A percentile compares a stretch with the other conserved stretches of the same genome.
Evolutionary conservation across 2,113 vertebrate species (phyloP).

Genomic region (Myrmecobius fasciatus): DNA sequence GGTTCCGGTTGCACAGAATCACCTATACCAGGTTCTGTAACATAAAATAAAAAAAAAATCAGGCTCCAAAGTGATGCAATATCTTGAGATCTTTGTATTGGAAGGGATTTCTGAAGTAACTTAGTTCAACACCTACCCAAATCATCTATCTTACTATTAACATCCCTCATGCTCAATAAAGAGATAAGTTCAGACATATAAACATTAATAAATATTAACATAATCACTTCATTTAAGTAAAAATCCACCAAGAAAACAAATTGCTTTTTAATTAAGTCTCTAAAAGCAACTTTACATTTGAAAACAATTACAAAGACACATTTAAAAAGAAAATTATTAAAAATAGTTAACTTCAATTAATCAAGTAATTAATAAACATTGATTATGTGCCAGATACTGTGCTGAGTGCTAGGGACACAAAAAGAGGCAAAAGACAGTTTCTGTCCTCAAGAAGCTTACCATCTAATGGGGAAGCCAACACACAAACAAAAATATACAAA

Average conservation of each 20-base stretch:
- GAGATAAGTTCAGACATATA: neutral
- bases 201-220: neutral
- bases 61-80: constrained; percentile 31
- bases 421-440: too few relatives aligned
- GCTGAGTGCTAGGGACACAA: too few relatives aligned
- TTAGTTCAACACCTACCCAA: neutral
- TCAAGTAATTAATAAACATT: too few relatives aligned
- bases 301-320: too few relatives aligned
- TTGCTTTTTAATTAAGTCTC: neutral
- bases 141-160: neutral
- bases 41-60: constrained; percentile 66
- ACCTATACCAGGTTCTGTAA: constrained; percentile 75
- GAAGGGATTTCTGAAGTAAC: neutral
- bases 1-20: constrained; percentile 65
- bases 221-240: neutral
- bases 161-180: neutral
- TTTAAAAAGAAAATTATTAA: too few relatives aligned
- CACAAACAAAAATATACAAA: neutral
- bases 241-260: neutral
- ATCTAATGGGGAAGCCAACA: neutral
- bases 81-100: neutral
- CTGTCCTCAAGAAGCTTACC: too few relatives aligned
- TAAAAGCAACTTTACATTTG: too few relatives aligned
- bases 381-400: too few relatives aligned
- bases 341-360: too few relatives aligned